Percentiles rank a stretch among this genome's conserved stretches.
phyloP scores from a whole-genome alignment of 2,113 vertebrate species.

The Meriones unguiculatus region DNA sequence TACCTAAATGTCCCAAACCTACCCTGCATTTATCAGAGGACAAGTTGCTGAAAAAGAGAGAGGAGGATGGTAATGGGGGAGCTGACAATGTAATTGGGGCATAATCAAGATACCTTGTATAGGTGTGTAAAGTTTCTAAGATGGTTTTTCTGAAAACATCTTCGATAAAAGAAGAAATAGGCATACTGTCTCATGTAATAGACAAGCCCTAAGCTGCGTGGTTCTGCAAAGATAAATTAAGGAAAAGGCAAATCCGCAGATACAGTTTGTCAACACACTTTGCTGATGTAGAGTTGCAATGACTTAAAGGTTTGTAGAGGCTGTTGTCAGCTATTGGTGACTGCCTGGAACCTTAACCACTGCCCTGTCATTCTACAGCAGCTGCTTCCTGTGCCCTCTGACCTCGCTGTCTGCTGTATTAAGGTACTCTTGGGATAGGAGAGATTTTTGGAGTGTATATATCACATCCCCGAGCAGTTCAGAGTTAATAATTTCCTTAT shows the following conservation, averaged over 20 bases:
- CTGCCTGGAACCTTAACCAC: background rate
- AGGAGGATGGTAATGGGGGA: background rate
- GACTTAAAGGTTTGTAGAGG: accelerated
- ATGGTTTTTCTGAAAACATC: background rate
- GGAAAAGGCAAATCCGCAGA: background rate
- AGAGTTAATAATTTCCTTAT: slow-evolving; percentile 86
- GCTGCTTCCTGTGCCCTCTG: background rate
- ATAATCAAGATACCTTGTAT: no score
- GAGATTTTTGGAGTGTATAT: slow-evolving; percentile 62
- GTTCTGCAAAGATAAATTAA: background rate
- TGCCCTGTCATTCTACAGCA: accelerated
- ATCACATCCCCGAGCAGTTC: slow-evolving; percentile 72
- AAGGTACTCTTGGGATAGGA: slow-evolving; percentile 49
- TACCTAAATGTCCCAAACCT: background rate
- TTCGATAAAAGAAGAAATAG: background rate
- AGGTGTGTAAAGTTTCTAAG: background rate
- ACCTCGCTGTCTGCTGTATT: slow-evolving; percentile 3
- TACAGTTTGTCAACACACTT: background rate
- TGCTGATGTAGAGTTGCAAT: background rate
- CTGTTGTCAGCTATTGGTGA: background rate
- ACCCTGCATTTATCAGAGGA: background rate
- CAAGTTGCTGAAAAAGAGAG: background rate
- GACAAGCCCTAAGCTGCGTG: accelerated
- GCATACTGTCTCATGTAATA: background rate
- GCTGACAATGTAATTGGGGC: no score